These are phyloP conservation scores for Steinernema scapterisci DNA, from an alignment of 2,888 invertebrate genomes.

Conservation along the genomic window DNA sequence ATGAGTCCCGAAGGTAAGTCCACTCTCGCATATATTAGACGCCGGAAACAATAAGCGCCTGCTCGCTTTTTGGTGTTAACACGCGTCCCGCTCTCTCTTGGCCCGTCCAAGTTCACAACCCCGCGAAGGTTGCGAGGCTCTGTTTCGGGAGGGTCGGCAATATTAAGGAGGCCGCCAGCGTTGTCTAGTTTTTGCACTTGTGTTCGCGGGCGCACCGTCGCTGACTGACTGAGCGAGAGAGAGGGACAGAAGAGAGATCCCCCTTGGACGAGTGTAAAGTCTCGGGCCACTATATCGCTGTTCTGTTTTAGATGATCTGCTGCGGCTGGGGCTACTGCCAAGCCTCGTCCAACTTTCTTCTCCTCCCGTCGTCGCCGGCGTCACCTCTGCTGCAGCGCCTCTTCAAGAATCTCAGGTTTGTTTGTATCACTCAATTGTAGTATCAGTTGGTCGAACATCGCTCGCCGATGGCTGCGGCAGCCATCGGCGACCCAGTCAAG, in stretches of 20 bases:
- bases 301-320: slow-evolving; percentile 33
- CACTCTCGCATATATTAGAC: background rate
- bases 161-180: slow-evolving; percentile 30
- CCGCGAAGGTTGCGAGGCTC: background rate
- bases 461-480: too few species aligned
- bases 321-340: slow-evolving; percentile 32
- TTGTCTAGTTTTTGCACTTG: slow-evolving; percentile 32
- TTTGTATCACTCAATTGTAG: slow-evolving; percentile 12
- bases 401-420: slow-evolving; percentile 19
- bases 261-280: background rate
- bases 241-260: background rate
- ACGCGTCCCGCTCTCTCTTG: background rate
- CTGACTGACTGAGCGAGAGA: too few species aligned
- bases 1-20: slow-evolving; percentile 27
- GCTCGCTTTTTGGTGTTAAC: background rate
- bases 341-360: slow-evolving; percentile 30
- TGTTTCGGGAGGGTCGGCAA: background rate
- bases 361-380: slow-evolving; percentile 30
- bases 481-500: background rate
- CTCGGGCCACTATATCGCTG: slow-evolving; percentile 30
- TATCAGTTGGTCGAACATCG: slow-evolving; percentile 20
- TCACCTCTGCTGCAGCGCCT: slow-evolving; percentile 9
- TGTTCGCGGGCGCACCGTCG: slow-evolving; percentile 29
- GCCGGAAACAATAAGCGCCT: background rate
- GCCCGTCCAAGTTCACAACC: background rate